Conservation (phyloP, 2,797 vertebrate species). For the Schizopygopsis pylzovi region DNA sequence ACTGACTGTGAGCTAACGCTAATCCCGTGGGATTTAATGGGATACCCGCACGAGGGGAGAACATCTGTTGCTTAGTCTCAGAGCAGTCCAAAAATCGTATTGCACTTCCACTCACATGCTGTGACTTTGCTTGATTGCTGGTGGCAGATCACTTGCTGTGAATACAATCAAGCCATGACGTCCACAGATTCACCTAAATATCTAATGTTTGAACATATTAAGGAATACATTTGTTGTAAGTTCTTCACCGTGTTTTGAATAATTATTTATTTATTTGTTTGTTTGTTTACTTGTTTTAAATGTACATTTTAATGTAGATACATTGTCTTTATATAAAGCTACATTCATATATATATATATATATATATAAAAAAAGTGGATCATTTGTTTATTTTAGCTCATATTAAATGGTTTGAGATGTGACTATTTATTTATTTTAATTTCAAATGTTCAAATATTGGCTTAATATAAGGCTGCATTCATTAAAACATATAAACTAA, state of each 20-base stretch:
- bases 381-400: background rate
- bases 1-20: slow-evolving; percentile 43
- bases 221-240: background rate
- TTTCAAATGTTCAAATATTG: background rate
- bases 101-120: slow-evolving; percentile 9
- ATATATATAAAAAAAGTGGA: background rate
- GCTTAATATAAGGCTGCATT: background rate
- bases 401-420: background rate
- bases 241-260: background rate
- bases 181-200: background rate
- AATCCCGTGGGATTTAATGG: slow-evolving; percentile 58
- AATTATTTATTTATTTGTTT: too few relatives aligned
- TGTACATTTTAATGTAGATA: background rate
- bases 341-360: background rate
- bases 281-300: background rate
- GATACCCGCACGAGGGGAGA: slow-evolving; percentile 36
- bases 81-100: background rate
- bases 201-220: background rate
- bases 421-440: background rate
- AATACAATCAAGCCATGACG: background rate
- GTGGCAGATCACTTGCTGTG: slow-evolving; percentile 14
- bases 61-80: slow-evolving; percentile 42
- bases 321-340: background rate
- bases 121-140: slow-evolving; percentile 23
- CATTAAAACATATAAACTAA: background rate